phyloP scores from a whole-genome alignment of 2,888 invertebrate species.

The Chesias legatella region DNA sequence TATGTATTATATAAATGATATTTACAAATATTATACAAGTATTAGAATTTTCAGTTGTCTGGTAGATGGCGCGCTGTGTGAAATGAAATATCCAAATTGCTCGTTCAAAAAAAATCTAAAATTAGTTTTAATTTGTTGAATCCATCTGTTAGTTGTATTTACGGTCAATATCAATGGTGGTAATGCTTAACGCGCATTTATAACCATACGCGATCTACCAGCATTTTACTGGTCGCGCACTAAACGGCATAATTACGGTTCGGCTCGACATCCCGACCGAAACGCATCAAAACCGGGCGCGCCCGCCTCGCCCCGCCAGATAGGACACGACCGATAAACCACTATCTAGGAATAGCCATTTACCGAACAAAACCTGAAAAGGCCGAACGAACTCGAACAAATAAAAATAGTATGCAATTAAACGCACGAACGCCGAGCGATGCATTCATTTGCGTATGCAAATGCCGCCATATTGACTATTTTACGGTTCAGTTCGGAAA shows the following conservation, averaged over 20 bases:
- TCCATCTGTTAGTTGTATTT: constrained; percentile 5
- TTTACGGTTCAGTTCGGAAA: constrained; percentile 42
- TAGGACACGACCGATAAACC: constrained; percentile 35
- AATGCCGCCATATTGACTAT: constrained; percentile 50
- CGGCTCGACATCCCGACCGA: constrained; percentile 29
- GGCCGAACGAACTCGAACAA: constrained; percentile 33
- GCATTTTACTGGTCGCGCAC: constrained; percentile 56
- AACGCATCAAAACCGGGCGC: constrained; percentile 43
- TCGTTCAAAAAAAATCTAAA: too few relatives aligned
- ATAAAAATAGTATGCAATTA: constrained; percentile 49
- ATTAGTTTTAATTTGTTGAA: background rate
- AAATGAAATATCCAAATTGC: too few relatives aligned
- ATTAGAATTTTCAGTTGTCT: too few relatives aligned
- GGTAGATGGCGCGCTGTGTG: too few relatives aligned
- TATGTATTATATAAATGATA: too few relatives aligned
- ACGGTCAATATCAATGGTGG: constrained; percentile 44
- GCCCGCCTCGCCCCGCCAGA: constrained; percentile 28
- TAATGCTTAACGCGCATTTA: constrained; percentile 63
- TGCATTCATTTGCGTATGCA: constrained; percentile 54
- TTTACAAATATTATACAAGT: too few relatives aligned
- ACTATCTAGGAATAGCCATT: constrained; percentile 38
- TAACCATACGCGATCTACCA: constrained; percentile 57
- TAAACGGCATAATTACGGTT: constrained; percentile 55
- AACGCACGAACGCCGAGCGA: constrained; percentile 46
- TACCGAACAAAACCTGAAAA: constrained; percentile 25